phyloP scores from a whole-genome alignment of 2,888 invertebrate genomes.

The Bugulina stolonifera region DNA sequence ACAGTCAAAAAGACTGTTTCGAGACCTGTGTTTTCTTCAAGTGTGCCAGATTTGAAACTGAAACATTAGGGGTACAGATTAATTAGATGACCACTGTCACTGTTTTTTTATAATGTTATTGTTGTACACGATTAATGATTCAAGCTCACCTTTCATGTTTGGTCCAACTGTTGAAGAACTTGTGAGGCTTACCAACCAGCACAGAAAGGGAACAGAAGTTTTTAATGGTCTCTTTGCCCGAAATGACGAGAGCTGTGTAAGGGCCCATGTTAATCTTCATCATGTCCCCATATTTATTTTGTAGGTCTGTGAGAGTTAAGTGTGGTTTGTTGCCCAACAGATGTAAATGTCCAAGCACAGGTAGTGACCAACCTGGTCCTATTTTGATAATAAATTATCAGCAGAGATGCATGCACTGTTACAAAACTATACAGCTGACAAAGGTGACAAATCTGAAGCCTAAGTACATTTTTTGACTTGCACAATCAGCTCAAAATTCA shows the following conservation, averaged over 20 bases:
- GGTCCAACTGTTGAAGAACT: slow-evolving; percentile 22
- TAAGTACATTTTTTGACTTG: no score
- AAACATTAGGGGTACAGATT: no score
- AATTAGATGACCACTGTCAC: no score
- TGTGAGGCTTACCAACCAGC: slow-evolving; percentile 6
- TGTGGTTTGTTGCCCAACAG: background rate
- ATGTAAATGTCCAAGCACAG: slow-evolving; percentile 4
- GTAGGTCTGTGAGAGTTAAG: background rate
- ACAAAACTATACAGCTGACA: no score
- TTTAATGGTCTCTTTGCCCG: slow-evolving; percentile 7
- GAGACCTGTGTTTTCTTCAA: no score
- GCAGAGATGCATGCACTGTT: no score
- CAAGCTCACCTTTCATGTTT: background rate
- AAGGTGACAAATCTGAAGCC: no score
- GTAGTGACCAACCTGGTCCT: background rate
- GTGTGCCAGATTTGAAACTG: no score
- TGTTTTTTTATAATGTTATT: no score
- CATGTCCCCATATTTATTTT: slow-evolving; percentile 14
- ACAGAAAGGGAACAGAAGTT: background rate
- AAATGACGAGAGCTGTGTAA: background rate
- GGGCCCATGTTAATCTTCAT: background rate
- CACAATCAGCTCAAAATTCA: no score
- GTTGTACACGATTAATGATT: no score
- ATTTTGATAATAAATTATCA: background rate
- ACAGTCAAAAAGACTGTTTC: no score